Base-by-base conservation (phyloP, 2,113 vertebrate species). In the Zosterops lateralis region DNA sequence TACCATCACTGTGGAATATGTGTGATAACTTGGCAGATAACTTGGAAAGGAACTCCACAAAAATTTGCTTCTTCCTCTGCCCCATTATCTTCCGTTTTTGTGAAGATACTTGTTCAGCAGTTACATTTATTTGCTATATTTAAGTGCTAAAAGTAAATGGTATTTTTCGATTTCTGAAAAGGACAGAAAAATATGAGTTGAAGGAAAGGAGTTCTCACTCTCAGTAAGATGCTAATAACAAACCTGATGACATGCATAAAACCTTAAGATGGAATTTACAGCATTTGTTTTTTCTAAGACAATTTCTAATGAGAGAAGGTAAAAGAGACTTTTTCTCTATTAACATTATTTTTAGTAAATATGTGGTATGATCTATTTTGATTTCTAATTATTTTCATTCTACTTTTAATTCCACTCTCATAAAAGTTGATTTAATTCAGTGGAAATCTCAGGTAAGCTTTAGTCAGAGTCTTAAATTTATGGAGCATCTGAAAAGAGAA, bases 281-380 rank as follows among this genome's bases (percentile, higher is more conserved):
- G 17, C 36, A 61, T 91, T 96, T 96, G 36, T 92, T 92, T 95
- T 93, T 96, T 90, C 54, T 89, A 42, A 92, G 70, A 45, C 38
- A 70, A 32, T 87, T 94, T 95, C 84, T 96, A 95, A 93, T 94
- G 78, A 94, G 71, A 88, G 51, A 95, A 57, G 44, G 47, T 96
- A 89, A 58, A 90, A 87, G 79, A 95, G 34, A 73, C 65, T 70
- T 29, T 94, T 89, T 56, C 42, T 72, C 7, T 40, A 10, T 66
- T 79, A 89, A 91, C n/a, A 45, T 67, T 87, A 61, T 95, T 92
- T 77, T 74, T 66, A 67, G 92, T 22, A 97, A 93, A 92, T 93
- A 89, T 51, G 34, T 95, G 53, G 13, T 42, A 87, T 84, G 62
- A 60, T 79, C 65, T 87, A 28, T 87, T 92, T 94, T 80, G 60